Evolutionary conservation across 53 echinoderm and acorn worm genomes (phyloP).

Genomic region (Pentamera pediparva): DNA sequence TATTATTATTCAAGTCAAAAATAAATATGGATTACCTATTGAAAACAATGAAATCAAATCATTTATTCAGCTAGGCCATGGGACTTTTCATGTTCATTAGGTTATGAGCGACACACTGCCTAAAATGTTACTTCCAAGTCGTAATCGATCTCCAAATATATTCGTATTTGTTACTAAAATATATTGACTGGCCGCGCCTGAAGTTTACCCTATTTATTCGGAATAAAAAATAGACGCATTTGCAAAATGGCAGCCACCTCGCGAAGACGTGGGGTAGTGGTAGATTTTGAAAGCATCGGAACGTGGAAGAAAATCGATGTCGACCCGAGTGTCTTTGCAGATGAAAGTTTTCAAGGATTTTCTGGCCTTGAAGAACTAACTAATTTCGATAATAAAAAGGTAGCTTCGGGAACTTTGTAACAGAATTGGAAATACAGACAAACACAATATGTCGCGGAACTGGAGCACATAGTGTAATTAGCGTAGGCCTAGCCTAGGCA

Average conservation of each 20-base stretch:
- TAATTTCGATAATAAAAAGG: conserved; percentile 36
- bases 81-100: too few relatives aligned
- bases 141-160: too few relatives aligned
- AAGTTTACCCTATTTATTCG: too few relatives aligned
- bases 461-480: background rate
- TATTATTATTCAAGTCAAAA: too few relatives aligned
- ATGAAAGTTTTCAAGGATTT: conserved; percentile 66
- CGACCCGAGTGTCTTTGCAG: conserved; percentile 46
- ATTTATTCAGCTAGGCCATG: too few relatives aligned
- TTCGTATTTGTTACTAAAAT: too few relatives aligned
- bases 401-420: background rate
- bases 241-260: conserved; percentile 19
- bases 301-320: conserved; percentile 71
- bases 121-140: too few relatives aligned
- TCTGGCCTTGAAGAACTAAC: conserved; percentile 71
- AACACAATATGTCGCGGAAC: background rate
- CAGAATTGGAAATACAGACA: background rate
- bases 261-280: background rate
- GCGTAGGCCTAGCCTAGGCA: background rate
- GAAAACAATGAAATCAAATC: too few relatives aligned
- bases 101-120: too few relatives aligned
- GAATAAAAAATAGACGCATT: too few relatives aligned
- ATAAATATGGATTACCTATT: too few relatives aligned
- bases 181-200: too few relatives aligned
- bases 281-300: conserved; percentile 27